Conservation (phyloP, 2,888 invertebrate genomes). For the Polydrusus pterygomalis region DNA sequence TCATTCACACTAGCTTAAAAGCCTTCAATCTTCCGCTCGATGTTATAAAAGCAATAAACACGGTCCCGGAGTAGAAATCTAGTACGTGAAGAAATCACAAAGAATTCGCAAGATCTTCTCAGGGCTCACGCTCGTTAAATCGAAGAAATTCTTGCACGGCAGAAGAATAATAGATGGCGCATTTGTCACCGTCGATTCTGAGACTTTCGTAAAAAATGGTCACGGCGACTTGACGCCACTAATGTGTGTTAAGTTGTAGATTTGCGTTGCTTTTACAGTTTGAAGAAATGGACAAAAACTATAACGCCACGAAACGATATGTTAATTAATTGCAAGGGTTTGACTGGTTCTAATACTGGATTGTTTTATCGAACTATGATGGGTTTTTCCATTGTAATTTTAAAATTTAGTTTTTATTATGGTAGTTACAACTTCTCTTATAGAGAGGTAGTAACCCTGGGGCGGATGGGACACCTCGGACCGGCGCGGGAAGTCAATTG, state of each 20-base stretch:
- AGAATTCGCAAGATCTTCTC: constrained; percentile 65
- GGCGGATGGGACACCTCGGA: too few species aligned
- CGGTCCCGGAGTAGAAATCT: constrained; percentile 38
- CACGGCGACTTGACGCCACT: constrained; percentile 41
- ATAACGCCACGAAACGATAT: not conserved
- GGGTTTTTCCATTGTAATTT: too few species aligned
- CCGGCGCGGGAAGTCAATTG: too few species aligned
- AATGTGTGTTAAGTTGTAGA: constrained; percentile 25
- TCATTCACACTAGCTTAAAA: constrained; percentile 33
- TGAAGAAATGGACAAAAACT: constrained; percentile 1
- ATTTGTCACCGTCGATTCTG: constrained; percentile 40
- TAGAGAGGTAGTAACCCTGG: too few species aligned
- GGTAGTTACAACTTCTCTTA: too few species aligned
- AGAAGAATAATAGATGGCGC: constrained; percentile 49
- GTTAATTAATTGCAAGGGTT: too few species aligned
- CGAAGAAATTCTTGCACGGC: constrained; percentile 68
- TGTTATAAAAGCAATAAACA: constrained; percentile 42
- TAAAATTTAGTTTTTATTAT: too few species aligned
- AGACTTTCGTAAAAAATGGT: constrained; percentile 23
- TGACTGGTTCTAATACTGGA: too few species aligned
- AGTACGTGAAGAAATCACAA: constrained; percentile 66
- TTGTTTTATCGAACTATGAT: too few species aligned
- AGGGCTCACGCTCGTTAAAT: constrained; percentile 68
- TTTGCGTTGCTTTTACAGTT: constrained; percentile 23
- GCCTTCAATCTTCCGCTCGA: constrained; percentile 36